Evolutionary conservation across 2,113 vertebrate species (phyloP).

Genomic region (Hyaena hyaena): DNA sequence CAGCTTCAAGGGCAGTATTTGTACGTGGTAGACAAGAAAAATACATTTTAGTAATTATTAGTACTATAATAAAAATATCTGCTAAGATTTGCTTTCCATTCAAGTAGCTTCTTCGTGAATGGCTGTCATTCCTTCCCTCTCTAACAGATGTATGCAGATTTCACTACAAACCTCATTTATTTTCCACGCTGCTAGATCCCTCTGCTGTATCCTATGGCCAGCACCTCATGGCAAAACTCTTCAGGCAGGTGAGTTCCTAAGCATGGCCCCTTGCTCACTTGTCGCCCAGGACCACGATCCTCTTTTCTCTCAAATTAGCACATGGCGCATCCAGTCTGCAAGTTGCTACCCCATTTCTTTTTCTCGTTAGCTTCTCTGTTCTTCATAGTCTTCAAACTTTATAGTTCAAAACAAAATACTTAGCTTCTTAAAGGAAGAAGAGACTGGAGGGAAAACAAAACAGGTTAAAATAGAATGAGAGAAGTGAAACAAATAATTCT

Average conservation of each 20-base stretch:
- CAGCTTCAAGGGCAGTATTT: background rate
- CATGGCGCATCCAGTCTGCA: background rate
- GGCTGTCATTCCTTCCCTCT: background rate
- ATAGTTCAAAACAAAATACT: background rate
- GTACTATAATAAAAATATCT: background rate
- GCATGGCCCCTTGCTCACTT: background rate
- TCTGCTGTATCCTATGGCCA: background rate
- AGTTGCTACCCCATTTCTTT: background rate
- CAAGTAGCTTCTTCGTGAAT: background rate
- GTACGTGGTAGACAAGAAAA: background rate
- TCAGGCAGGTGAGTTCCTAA: background rate
- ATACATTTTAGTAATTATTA: background rate
- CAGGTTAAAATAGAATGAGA: background rate
- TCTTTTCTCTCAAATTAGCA: background rate
- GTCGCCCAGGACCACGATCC: background rate
- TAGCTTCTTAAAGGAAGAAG: background rate
- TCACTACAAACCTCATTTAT: background rate
- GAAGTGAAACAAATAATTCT: background rate
- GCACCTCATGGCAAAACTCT: too few relatives aligned
- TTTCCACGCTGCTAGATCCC: background rate
- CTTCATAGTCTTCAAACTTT: constrained; percentile 1
- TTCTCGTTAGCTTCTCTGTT: background rate
- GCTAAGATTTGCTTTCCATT: background rate
- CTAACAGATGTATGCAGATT: background rate
- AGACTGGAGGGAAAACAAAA: background rate